Conservation (phyloP, 1,140 invertebrate species). For the Drosophila melanica region DNA sequence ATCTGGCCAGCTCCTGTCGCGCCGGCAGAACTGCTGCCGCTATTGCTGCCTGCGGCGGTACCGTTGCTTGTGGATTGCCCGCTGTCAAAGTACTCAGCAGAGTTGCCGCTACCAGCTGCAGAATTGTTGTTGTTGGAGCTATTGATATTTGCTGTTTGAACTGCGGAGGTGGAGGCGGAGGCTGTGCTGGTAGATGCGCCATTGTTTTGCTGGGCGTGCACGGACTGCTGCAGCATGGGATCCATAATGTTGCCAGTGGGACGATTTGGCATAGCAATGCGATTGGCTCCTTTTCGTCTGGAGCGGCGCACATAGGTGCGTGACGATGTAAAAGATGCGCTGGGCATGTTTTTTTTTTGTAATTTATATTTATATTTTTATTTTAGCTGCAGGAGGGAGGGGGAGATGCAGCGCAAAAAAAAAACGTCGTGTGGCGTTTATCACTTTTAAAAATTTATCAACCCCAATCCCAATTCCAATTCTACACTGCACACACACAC, state of each 20-base stretch:
- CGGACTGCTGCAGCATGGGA: conserved; percentile 87
- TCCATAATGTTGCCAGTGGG: conserved; percentile 86
- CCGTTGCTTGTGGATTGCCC: conserved; percentile 56
- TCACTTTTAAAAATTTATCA: conserved; percentile 73
- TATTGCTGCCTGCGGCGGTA: conserved; percentile 2
- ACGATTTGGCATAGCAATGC: conserved; percentile 91
- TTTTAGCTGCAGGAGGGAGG: conserved; percentile 19
- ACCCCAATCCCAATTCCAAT: conserved; percentile 69
- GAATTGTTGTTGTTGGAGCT: conserved; percentile 7
- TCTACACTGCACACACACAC: conserved; percentile 27
- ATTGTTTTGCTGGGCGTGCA: conserved; percentile 70
- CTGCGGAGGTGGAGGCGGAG: conserved; percentile 1
- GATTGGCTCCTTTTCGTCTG: conserved; percentile 92
- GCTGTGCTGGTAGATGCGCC: conserved; percentile 34
- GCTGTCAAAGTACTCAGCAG: conserved; percentile 68
- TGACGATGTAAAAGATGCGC: conserved; percentile 94
- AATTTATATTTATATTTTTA: background rate
- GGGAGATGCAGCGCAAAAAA: conserved; percentile 25
- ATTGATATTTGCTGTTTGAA: conserved; percentile 14
- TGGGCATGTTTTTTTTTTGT: conserved; percentile 89
- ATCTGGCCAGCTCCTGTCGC: conserved; percentile 28
- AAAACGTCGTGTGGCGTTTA: conserved; percentile 46
- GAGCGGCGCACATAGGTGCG: conserved; percentile 92
- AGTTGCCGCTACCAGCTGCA: conserved; percentile 24
- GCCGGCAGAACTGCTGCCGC: conserved; percentile 15